Conservation (phyloP, 2,888 invertebrate species). For the Agrotis ipsilon region DNA sequence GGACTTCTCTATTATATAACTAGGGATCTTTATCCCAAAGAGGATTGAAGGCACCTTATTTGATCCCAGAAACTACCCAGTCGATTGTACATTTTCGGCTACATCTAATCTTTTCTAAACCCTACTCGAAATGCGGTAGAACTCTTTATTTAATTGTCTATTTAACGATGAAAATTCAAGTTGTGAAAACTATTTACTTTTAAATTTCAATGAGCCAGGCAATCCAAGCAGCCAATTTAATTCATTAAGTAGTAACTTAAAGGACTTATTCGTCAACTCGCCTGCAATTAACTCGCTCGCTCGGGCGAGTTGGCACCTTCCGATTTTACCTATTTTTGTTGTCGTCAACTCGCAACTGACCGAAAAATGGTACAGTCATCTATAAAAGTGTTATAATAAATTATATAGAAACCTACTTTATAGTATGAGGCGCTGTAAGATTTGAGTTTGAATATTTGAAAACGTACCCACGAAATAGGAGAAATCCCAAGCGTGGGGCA, state of each 20-base stretch:
- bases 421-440: too few relatives aligned
- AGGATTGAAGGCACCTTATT: constrained; percentile 50
- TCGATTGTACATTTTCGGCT: constrained; percentile 39
- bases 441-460: too few relatives aligned
- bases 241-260: background rate
- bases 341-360: too few relatives aligned
- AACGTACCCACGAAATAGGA: too few relatives aligned
- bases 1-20: constrained; percentile 45
- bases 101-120: constrained; percentile 31
- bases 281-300: too few relatives aligned
- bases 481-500: too few relatives aligned
- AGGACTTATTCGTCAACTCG: too few relatives aligned
- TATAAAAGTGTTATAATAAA: too few relatives aligned
- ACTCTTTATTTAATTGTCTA: background rate
- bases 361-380: too few relatives aligned
- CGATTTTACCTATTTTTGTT: too few relatives aligned
- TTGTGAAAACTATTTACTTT: background rate
- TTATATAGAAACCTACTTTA: too few relatives aligned
- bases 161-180: background rate
- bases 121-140: background rate
- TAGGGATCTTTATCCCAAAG: constrained; percentile 45
- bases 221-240: background rate
- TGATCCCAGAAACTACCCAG: constrained; percentile 45
- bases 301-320: too few relatives aligned
- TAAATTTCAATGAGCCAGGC: background rate